Base-by-base conservation (phyloP, 2,888 invertebrate species). In the Trisateles emortualis region DNA sequence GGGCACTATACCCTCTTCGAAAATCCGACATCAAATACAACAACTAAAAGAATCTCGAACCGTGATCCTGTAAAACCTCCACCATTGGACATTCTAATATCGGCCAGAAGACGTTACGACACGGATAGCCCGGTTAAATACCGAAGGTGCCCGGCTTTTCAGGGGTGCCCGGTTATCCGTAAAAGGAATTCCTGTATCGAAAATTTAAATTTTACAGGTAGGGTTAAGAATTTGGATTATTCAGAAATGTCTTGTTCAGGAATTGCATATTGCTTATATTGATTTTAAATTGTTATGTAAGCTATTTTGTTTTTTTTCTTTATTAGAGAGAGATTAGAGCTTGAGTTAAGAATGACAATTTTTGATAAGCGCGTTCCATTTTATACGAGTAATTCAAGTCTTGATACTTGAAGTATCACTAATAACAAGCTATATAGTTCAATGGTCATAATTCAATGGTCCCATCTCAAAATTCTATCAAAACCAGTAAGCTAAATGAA, bases 21-120 rank as follows among this genome's bases (percentile, higher is more conserved):
- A 14, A 53, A 56, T 52, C 48, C 43, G 46, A 24, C 50, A 26
- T 60, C 53, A 45, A 64, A 60, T 39, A 57, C 52, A 47, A 69
- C 66, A 36, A 48, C 38, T 52, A 54, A 50, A 49, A 66, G 48
- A 35, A 40, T 56, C 60, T 63, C 45, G 58, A 67, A 47, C 39
- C 29, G 54, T 59, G 66, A 68, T 66, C n/a, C 62, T 73, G 54
- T 61, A 57, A 58, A 71, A 64, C 59, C 59, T 42, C 24, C 63
- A 62, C 60, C 61, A 52, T 55, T 56, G 68, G 79, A 81, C 79
- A 81, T 81, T 81, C 76, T 82, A 80, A 83, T 83, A 82, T 79
- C 68, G 71, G 64, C 61, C 66, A 64, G 73, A 59, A 70, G 67
- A 72, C 67, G 64, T 61, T 49, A 64, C 60, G 60, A 39, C 61